Conservation (phyloP, 2,113 vertebrate genomes). For the Myocastor coypus region DNA sequence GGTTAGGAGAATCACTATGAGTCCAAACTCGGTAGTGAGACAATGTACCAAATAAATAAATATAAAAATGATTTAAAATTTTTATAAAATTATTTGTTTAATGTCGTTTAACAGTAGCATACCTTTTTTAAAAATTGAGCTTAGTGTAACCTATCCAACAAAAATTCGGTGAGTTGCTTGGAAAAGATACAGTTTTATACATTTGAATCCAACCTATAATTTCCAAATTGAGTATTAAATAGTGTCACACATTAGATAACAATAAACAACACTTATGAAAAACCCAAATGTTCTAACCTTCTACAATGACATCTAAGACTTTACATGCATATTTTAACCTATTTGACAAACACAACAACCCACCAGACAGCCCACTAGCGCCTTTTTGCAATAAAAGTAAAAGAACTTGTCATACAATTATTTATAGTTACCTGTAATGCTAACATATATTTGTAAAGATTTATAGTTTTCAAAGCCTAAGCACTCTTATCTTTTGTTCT, state of each 20-base stretch:
- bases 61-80: too few species aligned
- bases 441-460: background rate
- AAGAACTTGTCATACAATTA: background rate
- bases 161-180: background rate
- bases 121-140: background rate
- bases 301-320: background rate
- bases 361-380: background rate
- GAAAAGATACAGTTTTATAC: background rate
- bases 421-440: background rate
- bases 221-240: background rate
- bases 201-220: background rate
- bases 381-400: slow-evolving; percentile 10
- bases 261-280: background rate
- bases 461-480: background rate
- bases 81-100: background rate
- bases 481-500: slow-evolving; percentile 17
- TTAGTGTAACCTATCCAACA: background rate
- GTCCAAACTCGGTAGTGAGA: too few species aligned
- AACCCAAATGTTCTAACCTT: background rate
- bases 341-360: background rate
- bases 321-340: background rate
- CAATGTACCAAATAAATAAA: too few species aligned
- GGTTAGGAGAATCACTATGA: too few species aligned
- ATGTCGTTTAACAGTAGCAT: background rate
- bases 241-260: background rate